Evolutionary conservation across 2,888 invertebrate genomes (phyloP), one percentile per base, ranked within the genome.

Genomic region (Drosophila kokeensis): DNA sequence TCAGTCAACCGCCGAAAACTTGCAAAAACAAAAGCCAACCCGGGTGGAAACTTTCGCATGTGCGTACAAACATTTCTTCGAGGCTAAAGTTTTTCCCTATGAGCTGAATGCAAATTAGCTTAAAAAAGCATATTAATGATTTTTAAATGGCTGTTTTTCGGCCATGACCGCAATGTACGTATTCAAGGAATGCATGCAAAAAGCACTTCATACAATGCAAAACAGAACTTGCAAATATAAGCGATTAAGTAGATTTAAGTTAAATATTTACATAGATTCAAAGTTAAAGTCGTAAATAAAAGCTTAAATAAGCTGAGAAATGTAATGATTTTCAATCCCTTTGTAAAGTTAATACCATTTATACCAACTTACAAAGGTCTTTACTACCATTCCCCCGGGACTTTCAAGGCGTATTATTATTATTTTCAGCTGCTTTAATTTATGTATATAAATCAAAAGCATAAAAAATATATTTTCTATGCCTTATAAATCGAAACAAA

Each of bases 21-120:
- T 85, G 81, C 74, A 74, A 81, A 87, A 87, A 70, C 79, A 82
- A 81, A 80, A 71, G 60, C 6, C 7, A 50, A 45, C 79, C 64
- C 67, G 34, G 49, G 61, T 29, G 59, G 24, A 62, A 61, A 54
- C 27, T 58, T 34, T 5, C 5, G 40, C 42, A 55, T 54, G 45
- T 53, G 53, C 29, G 63, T 40, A 27, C 55, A 11, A 11, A 6
- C 55, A 61, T 11, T 32, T 34, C 24, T 42, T 15, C 27, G 11
- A 38, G 21, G 38, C 10, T 50, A 15, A 68, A 68, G 21, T 54
- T 50, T 40, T 68, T 10, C 13, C 15, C 6, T 48, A 54, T 18
- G 45, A 48, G 45, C 32, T 45, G 42, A n/a, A 54, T 63, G 62
- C 34, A 63, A 48, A 63, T 63, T 21, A 53, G 30, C 18, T 30